Base-by-base conservation (phyloP, 2,113 vertebrate genomes). In the Clarias gariepinus region DNA sequence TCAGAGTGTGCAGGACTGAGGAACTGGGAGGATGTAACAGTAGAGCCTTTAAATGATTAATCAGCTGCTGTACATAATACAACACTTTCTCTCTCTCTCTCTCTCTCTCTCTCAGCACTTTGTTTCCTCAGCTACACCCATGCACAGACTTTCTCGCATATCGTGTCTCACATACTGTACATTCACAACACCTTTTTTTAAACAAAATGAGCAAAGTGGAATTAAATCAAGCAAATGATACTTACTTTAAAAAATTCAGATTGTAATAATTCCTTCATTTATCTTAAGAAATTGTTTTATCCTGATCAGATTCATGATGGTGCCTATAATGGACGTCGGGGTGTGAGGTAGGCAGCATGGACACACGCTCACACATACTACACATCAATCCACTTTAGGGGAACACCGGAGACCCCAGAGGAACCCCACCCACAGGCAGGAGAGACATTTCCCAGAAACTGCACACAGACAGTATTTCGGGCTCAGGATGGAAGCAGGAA, bases 1-100 rank as follows among this genome's bases (percentile, higher is more conserved):
- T 83, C 73, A 85, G 25, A 80, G 41, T 74, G 47, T 82, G 83
- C 63, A 82, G 84, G 87, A 81, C 81, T 86, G 77, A 64, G 82
- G 83, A 36, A 61, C 25, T 85, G 82, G 36, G 69, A 85, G 63
- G 33, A 57, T 90, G 87, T 83, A 90, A 90, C 89, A 86, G 94
- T 94, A 95, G 92, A 93, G 85, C 88, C 86, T 93, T 92, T 95
- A 94, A 96, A 96, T 96, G 94, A 95, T 96, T 93, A 91, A 95
- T 95, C 92, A 93, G 93, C 91, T 91, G 90, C 93, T 85, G 64
- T 87, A 63, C 84, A 79, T 78, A 87, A 83, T 85, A 85, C 60
- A 86, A 68, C n/a, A 78, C 33, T 63, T 30, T 36, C 33, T 8
- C 33, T 36, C 33, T 8, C 68, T 36, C 18, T 8, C 33, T 25